A percentile compares a stretch with the other conserved stretches of the same genome.
phyloP scores from a whole-genome alignment of 2,113 vertebrate genomes.

The Vulpes ferrilata region DNA sequence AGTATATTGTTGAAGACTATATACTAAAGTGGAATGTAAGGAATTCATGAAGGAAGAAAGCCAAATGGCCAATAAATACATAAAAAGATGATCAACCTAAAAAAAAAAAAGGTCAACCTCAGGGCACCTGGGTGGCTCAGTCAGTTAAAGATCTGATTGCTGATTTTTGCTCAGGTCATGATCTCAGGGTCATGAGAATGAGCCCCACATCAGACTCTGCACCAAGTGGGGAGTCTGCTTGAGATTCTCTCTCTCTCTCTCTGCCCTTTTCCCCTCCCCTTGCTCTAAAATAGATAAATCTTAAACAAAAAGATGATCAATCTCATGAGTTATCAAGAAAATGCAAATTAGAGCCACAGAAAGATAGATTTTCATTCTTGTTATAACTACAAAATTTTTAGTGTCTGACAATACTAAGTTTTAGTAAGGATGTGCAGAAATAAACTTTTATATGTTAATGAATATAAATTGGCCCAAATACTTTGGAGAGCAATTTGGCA shows the following conservation, averaged over 20 bases:
- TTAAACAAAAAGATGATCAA: background rate
- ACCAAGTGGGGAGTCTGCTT: background rate
- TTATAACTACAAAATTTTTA: background rate
- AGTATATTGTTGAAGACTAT: background rate
- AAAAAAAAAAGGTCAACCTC: background rate
- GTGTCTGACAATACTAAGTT: background rate
- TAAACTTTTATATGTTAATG: background rate
- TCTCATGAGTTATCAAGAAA: background rate
- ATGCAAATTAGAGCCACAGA: background rate
- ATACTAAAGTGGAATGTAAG: background rate
- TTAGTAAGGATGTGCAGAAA: background rate
- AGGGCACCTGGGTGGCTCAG: background rate
- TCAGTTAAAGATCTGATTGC: background rate
- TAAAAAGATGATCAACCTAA: background rate
- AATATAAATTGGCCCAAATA: background rate
- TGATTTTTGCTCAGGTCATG: background rate
- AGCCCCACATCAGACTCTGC: background rate
- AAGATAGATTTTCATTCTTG: background rate
- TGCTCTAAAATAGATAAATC: background rate
- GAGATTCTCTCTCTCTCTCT: background rate
- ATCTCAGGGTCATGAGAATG: background rate
- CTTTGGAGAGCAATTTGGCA: background rate
- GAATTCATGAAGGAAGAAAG: conserved; percentile 12
- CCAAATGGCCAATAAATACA: background rate
- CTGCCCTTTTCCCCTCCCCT: background rate